Conservation (phyloP, 2,888 invertebrate genomes). For the Chrysolina oricalcia region DNA sequence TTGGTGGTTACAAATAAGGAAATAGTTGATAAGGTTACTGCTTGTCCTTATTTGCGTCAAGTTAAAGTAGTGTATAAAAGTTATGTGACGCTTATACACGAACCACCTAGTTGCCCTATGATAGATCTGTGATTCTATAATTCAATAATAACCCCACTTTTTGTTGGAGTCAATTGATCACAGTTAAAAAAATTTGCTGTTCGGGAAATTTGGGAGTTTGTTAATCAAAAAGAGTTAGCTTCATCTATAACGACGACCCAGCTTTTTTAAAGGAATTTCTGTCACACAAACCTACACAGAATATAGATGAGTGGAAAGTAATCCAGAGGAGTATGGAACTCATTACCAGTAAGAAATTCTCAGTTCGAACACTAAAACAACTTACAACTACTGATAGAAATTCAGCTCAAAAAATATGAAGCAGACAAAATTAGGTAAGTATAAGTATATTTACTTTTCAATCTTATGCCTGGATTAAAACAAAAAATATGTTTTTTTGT, state of each 20-base stretch:
- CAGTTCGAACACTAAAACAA: background rate
- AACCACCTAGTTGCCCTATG: no score
- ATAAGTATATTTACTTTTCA: background rate
- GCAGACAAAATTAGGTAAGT: background rate
- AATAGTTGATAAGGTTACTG: background rate
- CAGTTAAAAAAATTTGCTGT: background rate
- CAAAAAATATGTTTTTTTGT: background rate
- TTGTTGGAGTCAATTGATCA: background rate
- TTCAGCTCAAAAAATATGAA: background rate
- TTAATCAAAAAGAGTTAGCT: background rate
- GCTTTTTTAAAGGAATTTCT: slow-evolving; percentile 7
- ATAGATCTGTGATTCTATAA: no score
- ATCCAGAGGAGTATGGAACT: slow-evolving; percentile 14
- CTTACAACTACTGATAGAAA: background rate
- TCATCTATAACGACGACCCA: background rate
- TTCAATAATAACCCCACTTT: no score
- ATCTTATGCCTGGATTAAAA: background rate
- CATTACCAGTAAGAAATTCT: background rate
- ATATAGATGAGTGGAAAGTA: slow-evolving; percentile 3
- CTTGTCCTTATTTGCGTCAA: background rate
- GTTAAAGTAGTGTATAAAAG: background rate
- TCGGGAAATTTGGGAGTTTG: background rate
- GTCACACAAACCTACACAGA: background rate
- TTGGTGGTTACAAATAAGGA: background rate
- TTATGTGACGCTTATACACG: no score